Evolutionary conservation across 2,113 vertebrate species (phyloP).

Genomic region (Arvicanthis niloticus): DNA sequence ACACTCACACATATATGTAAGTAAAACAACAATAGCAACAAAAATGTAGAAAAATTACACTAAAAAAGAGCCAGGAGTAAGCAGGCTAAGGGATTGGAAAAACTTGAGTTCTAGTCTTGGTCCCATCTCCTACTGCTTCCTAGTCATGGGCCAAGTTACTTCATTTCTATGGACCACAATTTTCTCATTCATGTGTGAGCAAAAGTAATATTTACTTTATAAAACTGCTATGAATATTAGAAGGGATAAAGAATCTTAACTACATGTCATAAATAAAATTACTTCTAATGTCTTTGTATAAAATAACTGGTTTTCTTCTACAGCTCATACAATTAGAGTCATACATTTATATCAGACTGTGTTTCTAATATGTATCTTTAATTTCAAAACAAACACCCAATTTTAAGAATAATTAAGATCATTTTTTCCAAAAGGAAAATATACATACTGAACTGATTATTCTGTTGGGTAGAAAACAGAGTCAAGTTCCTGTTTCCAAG

Average conservation of each 20-base stretch:
- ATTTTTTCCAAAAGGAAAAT: conserved; percentile 32
- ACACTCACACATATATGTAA: neutral
- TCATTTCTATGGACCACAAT: neutral
- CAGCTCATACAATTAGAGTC: conserved; percentile 41
- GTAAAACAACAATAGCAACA: neutral
- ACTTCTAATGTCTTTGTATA: neutral
- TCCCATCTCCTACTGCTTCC: neutral
- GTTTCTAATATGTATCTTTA: conserved; percentile 32
- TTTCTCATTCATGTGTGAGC: conserved; percentile 26
- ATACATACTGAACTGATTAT: neutral
- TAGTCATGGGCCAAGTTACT: neutral
- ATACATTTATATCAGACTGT: conserved; percentile 13
- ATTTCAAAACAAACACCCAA: neutral
- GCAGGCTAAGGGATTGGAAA: neutral
- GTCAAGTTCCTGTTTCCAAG: conserved; percentile 34
- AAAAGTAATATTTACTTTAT: conserved; percentile 44
- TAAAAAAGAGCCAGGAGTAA: neutral
- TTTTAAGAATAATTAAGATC: conserved; percentile 49
- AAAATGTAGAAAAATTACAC: neutral
- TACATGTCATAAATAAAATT: conserved; percentile 47
- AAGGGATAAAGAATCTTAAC: neutral
- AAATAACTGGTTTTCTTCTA: conserved; percentile 40
- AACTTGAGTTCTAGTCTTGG: neutral
- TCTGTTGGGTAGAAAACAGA: neutral
- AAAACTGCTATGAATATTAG: neutral